These are phyloP conservation scores for Actinemys pallida DNA, from an alignment of 2,113 vertebrate genomes.

Conservation along the genomic window DNA sequence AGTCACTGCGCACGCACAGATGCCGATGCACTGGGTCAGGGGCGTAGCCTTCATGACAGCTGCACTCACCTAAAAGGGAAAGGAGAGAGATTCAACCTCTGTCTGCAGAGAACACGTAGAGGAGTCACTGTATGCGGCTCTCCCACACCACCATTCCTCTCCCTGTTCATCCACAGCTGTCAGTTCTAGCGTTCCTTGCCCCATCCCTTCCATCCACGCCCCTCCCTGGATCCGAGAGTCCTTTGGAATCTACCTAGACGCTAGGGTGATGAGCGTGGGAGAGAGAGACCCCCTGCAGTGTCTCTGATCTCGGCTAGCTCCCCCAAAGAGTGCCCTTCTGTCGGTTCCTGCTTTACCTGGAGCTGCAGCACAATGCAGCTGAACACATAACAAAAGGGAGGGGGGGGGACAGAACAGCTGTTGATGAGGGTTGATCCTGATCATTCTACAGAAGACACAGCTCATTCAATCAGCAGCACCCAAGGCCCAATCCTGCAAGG, in stretches of 20 bases:
- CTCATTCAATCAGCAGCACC: background rate
- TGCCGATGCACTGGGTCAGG: conserved; percentile 92
- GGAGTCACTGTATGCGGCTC: fast-evolving
- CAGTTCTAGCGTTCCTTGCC: background rate
- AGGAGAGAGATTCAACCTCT: conserved; percentile 53
- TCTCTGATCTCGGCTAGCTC: background rate
- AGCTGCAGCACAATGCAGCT: background rate
- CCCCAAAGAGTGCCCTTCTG: background rate
- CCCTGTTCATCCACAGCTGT: background rate
- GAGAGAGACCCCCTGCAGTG: background rate
- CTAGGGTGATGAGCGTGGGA: background rate
- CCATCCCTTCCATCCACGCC: background rate
- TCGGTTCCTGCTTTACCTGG: background rate
- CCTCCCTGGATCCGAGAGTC: fast-evolving
- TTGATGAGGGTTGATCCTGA: background rate
- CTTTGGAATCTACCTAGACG: background rate
- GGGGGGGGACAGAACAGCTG: background rate
- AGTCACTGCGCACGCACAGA: conserved; percentile 94
- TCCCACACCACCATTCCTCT: background rate
- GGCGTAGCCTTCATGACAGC: conserved; percentile 95
- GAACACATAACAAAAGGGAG: background rate
- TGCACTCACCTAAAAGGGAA: conserved; percentile 90
- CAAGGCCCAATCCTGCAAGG: background rate
- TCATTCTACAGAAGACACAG: background rate
- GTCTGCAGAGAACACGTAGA: background rate